Evolutionary conservation across 1,140 invertebrate species (phyloP), one percentile per base, ranked within the genome.

Genomic region (Meloidogyne chitwoodi): DNA sequence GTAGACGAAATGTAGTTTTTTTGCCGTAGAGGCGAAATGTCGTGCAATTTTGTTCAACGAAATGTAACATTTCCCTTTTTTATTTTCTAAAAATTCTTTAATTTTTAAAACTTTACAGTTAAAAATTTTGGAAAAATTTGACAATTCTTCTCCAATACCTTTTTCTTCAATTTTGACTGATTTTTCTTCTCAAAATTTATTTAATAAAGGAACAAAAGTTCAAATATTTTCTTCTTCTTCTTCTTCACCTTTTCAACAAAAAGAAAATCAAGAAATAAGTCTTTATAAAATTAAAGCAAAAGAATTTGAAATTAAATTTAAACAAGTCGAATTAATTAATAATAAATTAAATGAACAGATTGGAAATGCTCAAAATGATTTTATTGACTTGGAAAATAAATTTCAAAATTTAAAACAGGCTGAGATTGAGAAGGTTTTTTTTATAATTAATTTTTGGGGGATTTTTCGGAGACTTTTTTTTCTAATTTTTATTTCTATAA

Each of bases 381-480:
- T 63, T 64, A 73, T 26, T 64, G 56, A 73, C 6, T 64, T 73
- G 24, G 71, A 73, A 31, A n/a, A 56, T 22, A 73, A 63, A 73
- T 73, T 8, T 38, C 56, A 73, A 11, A 27, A 38, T 3, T 31
- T 73, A 22, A 12, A 61, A 11, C 29, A 31, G 14, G 29, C n/a
- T 4, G 22, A 73, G 3, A 14, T n/a, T 34, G 24, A 38, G 29
- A 24, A 24, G 34, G 71, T 73, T 31, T 24, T 19, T 62, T 0
- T 24, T 24, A 6, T 1, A 12, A 12, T 71, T 22, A n/a, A n/a
- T n/a, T 72, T 14, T 44, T 56, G 0, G 11, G 14, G 24, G 19
- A 70, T 10, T 29, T 24, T 22, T 41, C 16, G n/a, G n/a, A n/a
- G n/a, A n/a, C n/a, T n/a, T n/a, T n/a, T n/a, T n/a, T n/a, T n/a